phyloP scores from a whole-genome alignment of 2,797 vertebrate species.

The Lacerta agilis region DNA sequence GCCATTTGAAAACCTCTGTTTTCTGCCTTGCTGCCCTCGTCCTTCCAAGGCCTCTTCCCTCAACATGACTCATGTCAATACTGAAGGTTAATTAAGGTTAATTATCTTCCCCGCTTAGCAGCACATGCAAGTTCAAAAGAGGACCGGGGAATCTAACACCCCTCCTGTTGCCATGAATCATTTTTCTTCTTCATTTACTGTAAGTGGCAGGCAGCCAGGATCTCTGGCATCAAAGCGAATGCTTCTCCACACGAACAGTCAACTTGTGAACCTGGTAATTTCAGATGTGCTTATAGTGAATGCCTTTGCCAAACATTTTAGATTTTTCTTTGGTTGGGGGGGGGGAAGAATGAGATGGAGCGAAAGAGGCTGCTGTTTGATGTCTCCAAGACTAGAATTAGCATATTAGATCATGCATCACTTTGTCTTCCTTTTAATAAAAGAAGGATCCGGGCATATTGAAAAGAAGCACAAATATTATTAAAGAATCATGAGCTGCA shows the following conservation, averaged over 20 bases:
- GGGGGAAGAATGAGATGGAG: not conserved
- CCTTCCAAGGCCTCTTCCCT: conserved; percentile 27
- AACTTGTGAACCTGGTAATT: conserved; percentile 78
- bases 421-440: conserved; percentile 61
- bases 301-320: conserved; percentile 51
- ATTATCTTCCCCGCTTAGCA: conserved; percentile 75
- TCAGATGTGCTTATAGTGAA: conserved; percentile 67
- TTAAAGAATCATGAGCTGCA: not conserved
- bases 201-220: conserved; percentile 70
- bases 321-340: not conserved
- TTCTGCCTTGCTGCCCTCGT: not conserved
- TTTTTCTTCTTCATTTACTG: conserved; percentile 76
- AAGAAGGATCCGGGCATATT: conserved; percentile 62
- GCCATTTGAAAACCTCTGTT: conserved; percentile 41
- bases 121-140: conserved; percentile 72
- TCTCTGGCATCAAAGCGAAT: conserved; percentile 73
- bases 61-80: conserved; percentile 71
- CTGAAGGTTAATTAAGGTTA: conserved; percentile 78
- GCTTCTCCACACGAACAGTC: conserved; percentile 70
- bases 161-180: conserved; percentile 74
- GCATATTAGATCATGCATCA: conserved; percentile 62
- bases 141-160: conserved; percentile 71
- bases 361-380: conserved; percentile 67
- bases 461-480: conserved; percentile 1
- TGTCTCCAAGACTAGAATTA: conserved; percentile 72